phyloP scores from a whole-genome alignment of 2,888 invertebrate species.

The Caenorhabditis uteleia region DNA sequence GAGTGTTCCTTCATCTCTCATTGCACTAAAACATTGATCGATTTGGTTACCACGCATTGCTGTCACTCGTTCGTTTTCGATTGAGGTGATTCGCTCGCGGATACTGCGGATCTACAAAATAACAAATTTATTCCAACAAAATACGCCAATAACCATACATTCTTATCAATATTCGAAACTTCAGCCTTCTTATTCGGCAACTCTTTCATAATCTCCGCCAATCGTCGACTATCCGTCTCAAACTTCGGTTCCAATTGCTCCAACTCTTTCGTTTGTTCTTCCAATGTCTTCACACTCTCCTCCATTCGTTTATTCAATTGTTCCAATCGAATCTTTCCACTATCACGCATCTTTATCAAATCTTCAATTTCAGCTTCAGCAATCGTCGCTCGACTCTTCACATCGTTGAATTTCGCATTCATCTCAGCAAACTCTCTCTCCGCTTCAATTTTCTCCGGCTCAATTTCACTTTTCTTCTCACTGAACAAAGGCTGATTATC shows the following conservation, averaged over 20 bases:
- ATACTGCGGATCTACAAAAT: no score
- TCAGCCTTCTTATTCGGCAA: background rate
- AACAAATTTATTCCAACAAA: background rate
- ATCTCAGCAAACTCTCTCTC: constrained; percentile 17
- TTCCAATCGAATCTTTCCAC: constrained; percentile 33
- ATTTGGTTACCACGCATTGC: no score
- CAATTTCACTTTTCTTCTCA: constrained; percentile 6
- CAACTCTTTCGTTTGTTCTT: constrained; percentile 10
- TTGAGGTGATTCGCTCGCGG: no score
- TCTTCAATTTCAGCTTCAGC: constrained; percentile 74
- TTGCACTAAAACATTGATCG: no score
- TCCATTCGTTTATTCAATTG: constrained; percentile 65
- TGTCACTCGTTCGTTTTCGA: no score
- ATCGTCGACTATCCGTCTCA: background rate
- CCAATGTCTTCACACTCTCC: constrained; percentile 61
- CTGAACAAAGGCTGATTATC: constrained; percentile 20
- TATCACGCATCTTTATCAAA: constrained; percentile 55
- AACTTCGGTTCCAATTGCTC: background rate
- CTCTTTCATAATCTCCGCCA: background rate
- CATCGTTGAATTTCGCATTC: constrained; percentile 34
- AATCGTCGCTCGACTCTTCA: constrained; percentile 6
- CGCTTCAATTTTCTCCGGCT: constrained; percentile 11
- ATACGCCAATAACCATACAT: background rate
- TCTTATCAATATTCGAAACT: no score
- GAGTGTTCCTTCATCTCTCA: background rate